phyloP scores from a whole-genome alignment of 2,888 invertebrate genomes.

The Dichetophora obliterata region DNA sequence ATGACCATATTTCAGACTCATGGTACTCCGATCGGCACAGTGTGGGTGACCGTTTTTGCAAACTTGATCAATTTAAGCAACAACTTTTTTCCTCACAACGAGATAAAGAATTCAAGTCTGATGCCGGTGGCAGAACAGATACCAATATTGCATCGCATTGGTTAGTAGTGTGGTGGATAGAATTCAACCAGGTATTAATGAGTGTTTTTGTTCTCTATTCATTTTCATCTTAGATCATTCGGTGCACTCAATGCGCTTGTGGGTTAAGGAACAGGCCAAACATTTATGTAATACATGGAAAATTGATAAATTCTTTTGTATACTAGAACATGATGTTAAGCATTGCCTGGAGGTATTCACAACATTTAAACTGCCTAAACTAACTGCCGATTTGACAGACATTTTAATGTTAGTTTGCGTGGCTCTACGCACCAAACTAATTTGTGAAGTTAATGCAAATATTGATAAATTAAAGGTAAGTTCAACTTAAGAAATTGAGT shows the following conservation, averaged over 20 bases:
- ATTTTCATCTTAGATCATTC: conserved; percentile 76
- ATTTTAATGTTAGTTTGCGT: conserved; percentile 86
- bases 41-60: conserved; percentile 73
- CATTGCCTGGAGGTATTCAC: conserved; percentile 73
- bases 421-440: conserved; percentile 83
- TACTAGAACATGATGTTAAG: conserved; percentile 77
- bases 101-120: conserved; percentile 81
- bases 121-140: conserved; percentile 87
- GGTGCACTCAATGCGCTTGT: conserved; percentile 82
- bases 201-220: background rate
- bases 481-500: background rate
- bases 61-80: conserved; percentile 80
- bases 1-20: background rate
- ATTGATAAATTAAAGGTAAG: conserved; percentile 80
- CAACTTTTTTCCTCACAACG: conserved; percentile 75
- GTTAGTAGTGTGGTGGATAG: conserved; percentile 48
- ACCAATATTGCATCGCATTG: conserved; percentile 73
- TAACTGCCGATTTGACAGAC: conserved; percentile 74
- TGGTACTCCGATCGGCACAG: conserved; percentile 64
- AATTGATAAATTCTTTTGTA: conserved; percentile 80
- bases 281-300: conserved; percentile 82
- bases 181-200: background rate
- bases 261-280: conserved; percentile 82
- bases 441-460: conserved; percentile 83
- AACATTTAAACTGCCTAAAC: conserved; percentile 72